Base-by-base conservation (phyloP, 2,888 invertebrate species). In the Cancer borealis region DNA sequence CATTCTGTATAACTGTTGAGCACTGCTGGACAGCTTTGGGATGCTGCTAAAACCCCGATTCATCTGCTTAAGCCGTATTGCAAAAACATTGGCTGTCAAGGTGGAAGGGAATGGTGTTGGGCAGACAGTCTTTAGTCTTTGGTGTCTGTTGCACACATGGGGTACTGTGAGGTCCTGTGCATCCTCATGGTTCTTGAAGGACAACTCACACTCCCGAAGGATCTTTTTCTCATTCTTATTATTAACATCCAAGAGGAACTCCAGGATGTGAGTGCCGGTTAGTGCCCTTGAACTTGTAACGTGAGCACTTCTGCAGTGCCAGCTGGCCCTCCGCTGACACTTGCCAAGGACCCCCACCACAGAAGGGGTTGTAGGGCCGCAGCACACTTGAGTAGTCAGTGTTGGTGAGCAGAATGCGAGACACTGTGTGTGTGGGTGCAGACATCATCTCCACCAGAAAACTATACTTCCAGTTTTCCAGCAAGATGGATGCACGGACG, bases 391-490 rank as follows among this genome's bases (percentile, higher is more conserved):
- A 92, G 73, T 90, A 92, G 79, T 94, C 94, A 2, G 79, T 92
- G 79, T 94, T 94, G 45, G 94, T 92, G 21, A 94, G 87, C 21
- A 94, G 60, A 0, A 94, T 46, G 26, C 94, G 92, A 30, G 94
- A 92, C 10, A 47, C 49, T 10, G 94, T 92, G 84, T 94, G 94
- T 21, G 92, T 94, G 14, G 92, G 92, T 45, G 92, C 60, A 54
- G 94, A 92, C 92, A 94, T 89, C 84, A 94, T 94, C 66, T 94
- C 94, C 12, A 94, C 94, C 60, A 90, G 26, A 46, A 88, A 94
- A 30, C 26, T 84, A 12, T 90, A 90, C 84, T 90, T 92, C 92
- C 92, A 94, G n/a, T 45, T 17, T 8, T 89, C 60, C 79, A 91
- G 84, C 60, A 94, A 60, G 21, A 92, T 30, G 6, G 49, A 26